These are phyloP conservation scores for Daboia siamensis DNA, from an alignment of 2,113 vertebrate genomes.

Conservation along the genomic window DNA sequence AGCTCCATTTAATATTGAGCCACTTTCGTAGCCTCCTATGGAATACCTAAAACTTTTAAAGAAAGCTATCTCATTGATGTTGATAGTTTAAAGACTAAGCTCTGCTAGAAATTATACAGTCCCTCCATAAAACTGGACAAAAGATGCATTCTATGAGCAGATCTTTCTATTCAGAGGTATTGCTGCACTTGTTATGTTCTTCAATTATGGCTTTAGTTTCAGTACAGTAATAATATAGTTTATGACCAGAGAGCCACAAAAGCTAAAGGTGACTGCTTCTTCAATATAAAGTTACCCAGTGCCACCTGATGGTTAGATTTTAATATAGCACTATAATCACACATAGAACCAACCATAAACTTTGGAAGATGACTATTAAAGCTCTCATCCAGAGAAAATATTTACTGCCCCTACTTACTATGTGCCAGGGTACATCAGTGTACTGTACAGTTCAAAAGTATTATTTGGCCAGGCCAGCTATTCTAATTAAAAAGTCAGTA, in stretches of 20 bases:
- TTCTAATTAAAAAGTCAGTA: background rate
- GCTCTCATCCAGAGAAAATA: background rate
- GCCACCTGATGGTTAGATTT: constrained; percentile 10
- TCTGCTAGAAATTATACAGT: background rate
- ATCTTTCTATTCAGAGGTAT: background rate
- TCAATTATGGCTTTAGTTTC: background rate
- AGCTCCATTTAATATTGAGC: background rate
- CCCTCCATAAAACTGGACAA: background rate
- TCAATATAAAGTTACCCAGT: background rate
- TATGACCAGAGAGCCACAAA: background rate
- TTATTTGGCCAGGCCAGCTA: background rate
- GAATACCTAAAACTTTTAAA: background rate
- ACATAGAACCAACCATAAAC: background rate
- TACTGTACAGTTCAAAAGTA: background rate
- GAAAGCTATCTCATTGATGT: background rate
- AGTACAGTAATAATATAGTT: background rate
- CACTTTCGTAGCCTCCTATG: background rate
- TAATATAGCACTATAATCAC: background rate
- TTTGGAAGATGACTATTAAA: background rate
- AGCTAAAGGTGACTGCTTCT: background rate
- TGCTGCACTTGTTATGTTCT: background rate
- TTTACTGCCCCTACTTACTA: background rate
- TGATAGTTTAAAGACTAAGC: background rate
- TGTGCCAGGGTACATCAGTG: background rate
- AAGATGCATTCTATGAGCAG: background rate